Conservation (phyloP, 1,140 invertebrate genomes). For the Drosophila malerkotliana region DNA sequence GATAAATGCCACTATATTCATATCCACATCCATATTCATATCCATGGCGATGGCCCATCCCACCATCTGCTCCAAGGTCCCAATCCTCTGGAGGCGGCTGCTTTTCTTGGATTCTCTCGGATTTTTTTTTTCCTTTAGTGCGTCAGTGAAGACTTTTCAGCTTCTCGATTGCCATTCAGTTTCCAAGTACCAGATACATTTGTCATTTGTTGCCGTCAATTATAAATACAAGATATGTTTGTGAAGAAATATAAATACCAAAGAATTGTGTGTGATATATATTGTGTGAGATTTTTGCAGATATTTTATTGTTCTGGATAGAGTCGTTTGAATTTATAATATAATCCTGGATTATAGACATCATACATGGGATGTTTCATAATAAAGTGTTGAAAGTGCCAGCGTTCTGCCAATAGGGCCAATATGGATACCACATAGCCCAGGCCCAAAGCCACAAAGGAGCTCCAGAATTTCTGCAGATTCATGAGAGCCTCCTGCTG, state of each 20-base stretch:
- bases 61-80: constrained; percentile 22
- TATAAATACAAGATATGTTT: constrained; percentile 22
- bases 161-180: constrained; percentile 28
- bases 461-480: constrained; percentile 90
- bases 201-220: constrained; percentile 49
- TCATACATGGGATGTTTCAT: constrained; percentile 89
- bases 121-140: constrained; percentile 23
- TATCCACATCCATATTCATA: neutral
- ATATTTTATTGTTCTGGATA: constrained; percentile 46
- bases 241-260: neutral
- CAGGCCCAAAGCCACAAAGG: constrained; percentile 88
- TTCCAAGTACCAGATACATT: constrained; percentile 44
- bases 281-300: neutral
- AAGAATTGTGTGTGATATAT: neutral
- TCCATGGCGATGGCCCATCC: constrained; percentile 1
- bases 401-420: constrained; percentile 86
- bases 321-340: constrained; percentile 74
- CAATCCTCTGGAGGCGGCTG: neutral
- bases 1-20: constrained; percentile 46
- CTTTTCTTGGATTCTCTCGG: neutral
- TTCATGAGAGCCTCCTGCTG: constrained; percentile 88
- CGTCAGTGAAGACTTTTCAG: constrained; percentile 53
- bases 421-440: constrained; percentile 88
- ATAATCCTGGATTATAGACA: constrained; percentile 86
- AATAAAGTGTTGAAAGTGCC: constrained; percentile 88